These are phyloP conservation scores for Rhingia campestris DNA, from an alignment of 2,888 invertebrate species.

Conservation along the genomic window DNA sequence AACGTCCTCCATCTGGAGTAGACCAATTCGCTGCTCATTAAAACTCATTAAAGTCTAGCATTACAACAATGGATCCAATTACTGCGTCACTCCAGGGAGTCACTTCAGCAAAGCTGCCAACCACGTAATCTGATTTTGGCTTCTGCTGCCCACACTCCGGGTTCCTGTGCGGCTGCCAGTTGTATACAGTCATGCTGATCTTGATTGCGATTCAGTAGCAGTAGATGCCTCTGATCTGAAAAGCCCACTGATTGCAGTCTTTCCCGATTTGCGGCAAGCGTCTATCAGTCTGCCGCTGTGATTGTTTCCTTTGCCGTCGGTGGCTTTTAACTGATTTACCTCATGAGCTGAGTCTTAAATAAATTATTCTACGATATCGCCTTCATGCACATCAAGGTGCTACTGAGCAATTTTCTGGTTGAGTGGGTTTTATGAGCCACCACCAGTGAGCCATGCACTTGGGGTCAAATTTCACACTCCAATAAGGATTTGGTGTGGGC, in stretches of 20 bases:
- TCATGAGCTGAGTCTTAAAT: constrained; percentile 8
- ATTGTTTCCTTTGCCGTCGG: constrained; percentile 1
- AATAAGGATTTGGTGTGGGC: constrained; percentile 24
- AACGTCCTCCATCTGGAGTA: neutral
- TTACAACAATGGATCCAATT: constrained; percentile 41
- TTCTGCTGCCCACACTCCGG: constrained; percentile 48
- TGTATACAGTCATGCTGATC: constrained; percentile 25
- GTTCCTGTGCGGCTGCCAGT: constrained; percentile 8
- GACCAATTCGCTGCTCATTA: constrained; percentile 24
- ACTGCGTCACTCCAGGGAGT: constrained; percentile 32
- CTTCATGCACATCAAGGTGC: constrained; percentile 28
- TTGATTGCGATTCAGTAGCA: constrained; percentile 56
- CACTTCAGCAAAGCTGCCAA: constrained; percentile 22
- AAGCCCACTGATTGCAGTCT: constrained; percentile 37
- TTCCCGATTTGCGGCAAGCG: constrained; percentile 31
- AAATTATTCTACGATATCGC: constrained; percentile 22
- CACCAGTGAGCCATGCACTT: constrained; percentile 31
- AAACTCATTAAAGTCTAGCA: constrained; percentile 39
- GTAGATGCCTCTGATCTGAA: constrained; percentile 50
- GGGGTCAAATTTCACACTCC: constrained; percentile 48
- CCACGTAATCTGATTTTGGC: constrained; percentile 27
- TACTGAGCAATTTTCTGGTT: constrained; percentile 55
- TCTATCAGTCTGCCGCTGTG: constrained; percentile 52
- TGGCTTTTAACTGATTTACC: neutral
- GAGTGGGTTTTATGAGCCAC: constrained; percentile 7